A percentile compares a stretch with the other conserved stretches of the same genome.
Evolutionary conservation across 2,113 vertebrate genomes (phyloP).

Genomic region (Platycercus adscitus): DNA sequence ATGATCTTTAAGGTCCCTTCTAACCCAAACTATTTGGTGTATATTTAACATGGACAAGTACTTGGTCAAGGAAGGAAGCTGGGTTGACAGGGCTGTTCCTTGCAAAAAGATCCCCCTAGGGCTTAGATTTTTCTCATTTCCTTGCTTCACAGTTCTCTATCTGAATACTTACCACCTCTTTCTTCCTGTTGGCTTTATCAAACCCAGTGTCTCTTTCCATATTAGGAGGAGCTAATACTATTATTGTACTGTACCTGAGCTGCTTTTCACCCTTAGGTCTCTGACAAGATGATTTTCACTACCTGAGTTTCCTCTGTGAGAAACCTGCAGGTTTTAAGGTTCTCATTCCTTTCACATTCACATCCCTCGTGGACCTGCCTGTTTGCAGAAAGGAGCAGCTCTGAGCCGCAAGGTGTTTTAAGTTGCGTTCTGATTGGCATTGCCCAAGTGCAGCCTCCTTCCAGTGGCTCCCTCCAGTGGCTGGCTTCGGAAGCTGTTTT

Average conservation of each 20-base stretch:
- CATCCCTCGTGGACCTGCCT: neutral
- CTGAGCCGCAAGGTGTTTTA: accelerated
- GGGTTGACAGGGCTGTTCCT: neutral
- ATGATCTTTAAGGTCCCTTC: neutral
- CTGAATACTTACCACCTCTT: neutral
- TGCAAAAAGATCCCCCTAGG: neutral
- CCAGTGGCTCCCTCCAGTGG: conserved; percentile 23
- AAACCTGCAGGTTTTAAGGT: neutral
- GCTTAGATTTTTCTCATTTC: neutral
- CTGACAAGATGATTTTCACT: neutral
- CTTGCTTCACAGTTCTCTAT: neutral
- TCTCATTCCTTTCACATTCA: neutral
- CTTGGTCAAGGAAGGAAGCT: neutral
- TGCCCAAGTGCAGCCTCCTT: neutral
- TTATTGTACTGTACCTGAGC: neutral
- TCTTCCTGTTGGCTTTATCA: neutral
- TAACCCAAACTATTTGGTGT: neutral
- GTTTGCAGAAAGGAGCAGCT: neutral
- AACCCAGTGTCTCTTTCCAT: neutral
- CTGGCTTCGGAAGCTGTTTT: neutral
- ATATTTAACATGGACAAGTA: neutral
- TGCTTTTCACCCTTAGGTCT: neutral
- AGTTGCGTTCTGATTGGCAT: neutral
- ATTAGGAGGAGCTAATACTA: neutral
- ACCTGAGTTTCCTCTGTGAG: neutral